phyloP scores from a whole-genome alignment of 2,113 vertebrate species.

The Rhombomys opimus region DNA sequence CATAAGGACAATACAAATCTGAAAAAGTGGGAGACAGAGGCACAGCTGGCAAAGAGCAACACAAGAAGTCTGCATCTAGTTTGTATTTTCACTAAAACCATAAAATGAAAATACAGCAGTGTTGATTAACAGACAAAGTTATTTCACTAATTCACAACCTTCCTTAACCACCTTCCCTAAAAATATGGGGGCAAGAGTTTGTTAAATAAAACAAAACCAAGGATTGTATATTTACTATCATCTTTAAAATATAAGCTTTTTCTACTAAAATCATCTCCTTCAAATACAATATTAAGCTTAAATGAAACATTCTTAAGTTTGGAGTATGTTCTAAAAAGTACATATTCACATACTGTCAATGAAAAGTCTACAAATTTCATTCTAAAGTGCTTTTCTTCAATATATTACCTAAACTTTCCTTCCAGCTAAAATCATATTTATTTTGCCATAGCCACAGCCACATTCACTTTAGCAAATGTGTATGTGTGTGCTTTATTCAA shows the following conservation, averaged over 20 bases:
- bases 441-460: not conserved
- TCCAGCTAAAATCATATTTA: not conserved
- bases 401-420: not conserved
- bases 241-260: not conserved
- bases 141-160: not conserved
- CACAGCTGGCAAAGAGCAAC: not conserved
- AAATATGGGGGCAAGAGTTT: not conserved
- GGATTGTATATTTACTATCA: not conserved
- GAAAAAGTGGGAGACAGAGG: not conserved
- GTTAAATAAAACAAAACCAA: not conserved
- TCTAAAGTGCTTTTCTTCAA: not conserved
- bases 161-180: not conserved
- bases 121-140: not conserved
- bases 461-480: not conserved
- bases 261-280: not conserved
- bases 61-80: not conserved
- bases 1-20: not conserved
- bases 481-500: not conserved
- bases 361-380: not conserved
- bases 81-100: not conserved
- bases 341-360: not conserved
- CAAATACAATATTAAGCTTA: not conserved
- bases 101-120: not conserved
- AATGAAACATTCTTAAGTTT: not conserved
- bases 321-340: not conserved